Percentiles rank a stretch among this genome's conserved stretches.
Conservation (phyloP, 2,888 invertebrate species). For the Phanerotoma sp. region DNA sequence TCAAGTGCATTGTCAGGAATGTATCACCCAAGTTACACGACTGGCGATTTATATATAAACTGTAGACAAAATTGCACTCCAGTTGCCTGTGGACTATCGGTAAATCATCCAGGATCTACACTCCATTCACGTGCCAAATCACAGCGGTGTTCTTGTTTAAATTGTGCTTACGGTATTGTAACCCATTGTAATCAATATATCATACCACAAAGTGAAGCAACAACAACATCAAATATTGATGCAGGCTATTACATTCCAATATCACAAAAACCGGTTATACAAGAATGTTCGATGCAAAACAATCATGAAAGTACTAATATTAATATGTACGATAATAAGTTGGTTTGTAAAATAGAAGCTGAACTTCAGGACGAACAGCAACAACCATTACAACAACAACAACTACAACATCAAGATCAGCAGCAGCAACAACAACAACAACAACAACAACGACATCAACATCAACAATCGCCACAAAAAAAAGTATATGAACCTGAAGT, state of each 20-base stretch:
- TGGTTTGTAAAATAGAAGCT: conserved; percentile 41
- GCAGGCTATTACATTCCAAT: conserved; percentile 44
- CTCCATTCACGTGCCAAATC: conserved; percentile 35
- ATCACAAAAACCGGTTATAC: conserved; percentile 39
- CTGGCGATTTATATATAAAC: conserved; percentile 43
- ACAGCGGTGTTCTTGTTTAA: conserved; percentile 42
- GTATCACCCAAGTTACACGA: conserved; percentile 40
- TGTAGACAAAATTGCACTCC: conserved; percentile 46
- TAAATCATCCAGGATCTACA: conserved; percentile 33
- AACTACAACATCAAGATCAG: conserved; percentile 30
- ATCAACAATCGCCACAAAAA: too few relatives aligned
- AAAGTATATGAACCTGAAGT: conserved; percentile 38
- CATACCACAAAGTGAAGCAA: conserved; percentile 40
- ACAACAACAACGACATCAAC: too few relatives aligned
- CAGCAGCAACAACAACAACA: neutral
- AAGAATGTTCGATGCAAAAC: conserved; percentile 32
- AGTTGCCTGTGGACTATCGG: conserved; percentile 41
- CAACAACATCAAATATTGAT: conserved; percentile 38
- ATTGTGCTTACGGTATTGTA: conserved; percentile 44
- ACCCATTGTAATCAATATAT: conserved; percentile 46
- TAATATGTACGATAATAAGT: conserved; percentile 36
- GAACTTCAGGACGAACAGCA: conserved; percentile 34
- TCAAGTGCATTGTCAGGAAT: conserved; percentile 35
- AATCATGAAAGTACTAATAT: conserved; percentile 33
- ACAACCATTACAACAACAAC: too few relatives aligned